Percentiles rank a stretch among this genome's conserved stretches.
phyloP scores from a whole-genome alignment of 35 echinoderm and acorn worm species.

The Chiridota heheva region DNA sequence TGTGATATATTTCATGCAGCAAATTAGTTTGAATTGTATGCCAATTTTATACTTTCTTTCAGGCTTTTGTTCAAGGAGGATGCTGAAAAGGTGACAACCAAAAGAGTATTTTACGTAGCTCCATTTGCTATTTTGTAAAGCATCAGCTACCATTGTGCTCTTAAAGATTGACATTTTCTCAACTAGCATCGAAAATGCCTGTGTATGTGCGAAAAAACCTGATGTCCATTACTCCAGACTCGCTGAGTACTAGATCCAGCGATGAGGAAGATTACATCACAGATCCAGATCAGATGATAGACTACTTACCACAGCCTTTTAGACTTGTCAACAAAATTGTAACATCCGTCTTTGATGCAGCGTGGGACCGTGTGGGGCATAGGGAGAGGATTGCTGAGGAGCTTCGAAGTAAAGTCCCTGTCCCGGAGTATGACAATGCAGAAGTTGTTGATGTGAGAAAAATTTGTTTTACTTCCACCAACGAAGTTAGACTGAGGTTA shows the following conservation, averaged over 20 bases:
- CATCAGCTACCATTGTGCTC: too few relatives aligned
- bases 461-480: too few relatives aligned
- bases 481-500: too few relatives aligned
- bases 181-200: slow-evolving; percentile 66
- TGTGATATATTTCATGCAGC: too few relatives aligned
- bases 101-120: too few relatives aligned
- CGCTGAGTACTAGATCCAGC: slow-evolving; percentile 72
- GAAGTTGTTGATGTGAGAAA: slow-evolving; percentile 48
- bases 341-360: slow-evolving; percentile 64
- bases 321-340: slow-evolving; percentile 87
- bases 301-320: slow-evolving; percentile 90
- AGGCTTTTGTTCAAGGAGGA: too few relatives aligned
- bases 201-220: slow-evolving; percentile 97
- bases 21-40: too few relatives aligned
- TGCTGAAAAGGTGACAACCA: too few relatives aligned
- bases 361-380: slow-evolving; percentile 76
- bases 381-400: slow-evolving; percentile 66
- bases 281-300: slow-evolving; percentile 94
- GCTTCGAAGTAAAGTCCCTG: slow-evolving; percentile 40
- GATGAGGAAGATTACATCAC: slow-evolving; percentile 91
- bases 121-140: too few relatives aligned
- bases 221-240: slow-evolving; percentile 83
- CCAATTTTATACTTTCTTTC: too few relatives aligned
- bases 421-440: slow-evolving; percentile 73
- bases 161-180: too few relatives aligned